A percentile compares a stretch with the other conserved stretches of the same genome.
phyloP scores from a whole-genome alignment of 2,888 invertebrate genomes.

The Pachymerium ferrugineum region DNA sequence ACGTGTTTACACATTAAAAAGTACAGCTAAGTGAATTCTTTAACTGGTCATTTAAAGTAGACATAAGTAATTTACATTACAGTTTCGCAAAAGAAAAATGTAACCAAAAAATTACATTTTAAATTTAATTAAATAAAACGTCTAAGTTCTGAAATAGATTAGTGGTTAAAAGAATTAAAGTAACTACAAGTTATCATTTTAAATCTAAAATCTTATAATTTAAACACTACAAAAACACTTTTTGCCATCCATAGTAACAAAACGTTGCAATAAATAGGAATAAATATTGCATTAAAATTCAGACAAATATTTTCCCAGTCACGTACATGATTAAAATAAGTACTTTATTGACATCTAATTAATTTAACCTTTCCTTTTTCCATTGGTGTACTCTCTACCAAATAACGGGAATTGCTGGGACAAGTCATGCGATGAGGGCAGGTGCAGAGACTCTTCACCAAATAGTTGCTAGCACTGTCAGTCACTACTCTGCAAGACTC shows the following conservation, averaged over 20 bases:
- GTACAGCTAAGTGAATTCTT: too few species aligned
- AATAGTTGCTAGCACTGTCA: constrained; percentile 38
- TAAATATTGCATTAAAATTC: constrained; percentile 1
- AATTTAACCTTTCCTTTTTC: constrained; percentile 10
- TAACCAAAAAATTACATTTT: too few species aligned
- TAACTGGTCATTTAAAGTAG: too few species aligned
- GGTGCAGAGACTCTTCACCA: constrained; percentile 41
- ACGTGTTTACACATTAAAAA: too few species aligned
- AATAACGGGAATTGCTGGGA: constrained; percentile 36
- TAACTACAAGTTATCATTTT: too few species aligned
- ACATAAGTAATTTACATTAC: too few species aligned
- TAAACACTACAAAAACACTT: too few species aligned
- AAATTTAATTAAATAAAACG: too few species aligned
- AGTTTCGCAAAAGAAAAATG: too few species aligned
- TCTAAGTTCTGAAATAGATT: too few species aligned
- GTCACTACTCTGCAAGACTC: constrained; percentile 41
- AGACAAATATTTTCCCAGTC: neutral
- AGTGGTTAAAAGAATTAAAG: too few species aligned
- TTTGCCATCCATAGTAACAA: neutral
- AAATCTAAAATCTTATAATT: too few species aligned
- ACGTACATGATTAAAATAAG: neutral
- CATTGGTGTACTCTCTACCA: constrained; percentile 14
- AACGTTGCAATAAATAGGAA: neutral
- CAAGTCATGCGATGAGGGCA: constrained; percentile 40
- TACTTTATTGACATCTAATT: constrained; percentile 21